Conservation (phyloP, 2,797 vertebrate species). For the Halcyon badia region DNA sequence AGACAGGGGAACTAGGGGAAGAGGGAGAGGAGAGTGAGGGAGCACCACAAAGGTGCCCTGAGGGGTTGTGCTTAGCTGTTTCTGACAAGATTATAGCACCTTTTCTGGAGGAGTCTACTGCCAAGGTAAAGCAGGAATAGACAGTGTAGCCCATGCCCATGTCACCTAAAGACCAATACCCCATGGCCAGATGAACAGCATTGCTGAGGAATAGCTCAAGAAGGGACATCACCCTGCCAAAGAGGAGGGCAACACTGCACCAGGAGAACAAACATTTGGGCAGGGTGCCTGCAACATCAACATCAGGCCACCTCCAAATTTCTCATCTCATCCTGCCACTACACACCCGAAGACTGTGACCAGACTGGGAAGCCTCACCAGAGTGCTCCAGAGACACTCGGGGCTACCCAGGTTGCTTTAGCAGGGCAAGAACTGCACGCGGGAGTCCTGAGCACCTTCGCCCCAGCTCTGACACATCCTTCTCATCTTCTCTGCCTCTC, state of each 20-base stretch:
- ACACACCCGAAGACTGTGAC: neutral
- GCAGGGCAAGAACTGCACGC: rapidly evolving
- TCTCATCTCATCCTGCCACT: neutral
- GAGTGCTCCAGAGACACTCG: neutral
- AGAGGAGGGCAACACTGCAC: rapidly evolving
- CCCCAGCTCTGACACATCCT: neutral
- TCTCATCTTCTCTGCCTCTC: neutral
- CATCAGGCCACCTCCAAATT: neutral
- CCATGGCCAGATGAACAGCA: rapidly evolving
- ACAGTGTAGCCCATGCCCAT: neutral
- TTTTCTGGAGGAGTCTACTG: neutral
- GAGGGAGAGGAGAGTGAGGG: neutral
- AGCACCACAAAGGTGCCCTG: neutral
- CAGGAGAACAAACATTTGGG: neutral
- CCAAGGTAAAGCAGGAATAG: neutral
- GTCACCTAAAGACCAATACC: rapidly evolving
- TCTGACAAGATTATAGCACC: neutral
- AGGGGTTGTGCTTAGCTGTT: neutral
- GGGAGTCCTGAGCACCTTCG: neutral
- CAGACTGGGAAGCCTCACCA: neutral
- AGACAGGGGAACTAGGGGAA: neutral
- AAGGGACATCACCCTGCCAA: rapidly evolving
- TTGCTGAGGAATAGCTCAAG: rapidly evolving
- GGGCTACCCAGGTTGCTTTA: neutral
- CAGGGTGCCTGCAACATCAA: neutral